Evolutionary conservation across 2,113 vertebrate genomes (phyloP).

Genomic region (Malurus melanocephalus): DNA sequence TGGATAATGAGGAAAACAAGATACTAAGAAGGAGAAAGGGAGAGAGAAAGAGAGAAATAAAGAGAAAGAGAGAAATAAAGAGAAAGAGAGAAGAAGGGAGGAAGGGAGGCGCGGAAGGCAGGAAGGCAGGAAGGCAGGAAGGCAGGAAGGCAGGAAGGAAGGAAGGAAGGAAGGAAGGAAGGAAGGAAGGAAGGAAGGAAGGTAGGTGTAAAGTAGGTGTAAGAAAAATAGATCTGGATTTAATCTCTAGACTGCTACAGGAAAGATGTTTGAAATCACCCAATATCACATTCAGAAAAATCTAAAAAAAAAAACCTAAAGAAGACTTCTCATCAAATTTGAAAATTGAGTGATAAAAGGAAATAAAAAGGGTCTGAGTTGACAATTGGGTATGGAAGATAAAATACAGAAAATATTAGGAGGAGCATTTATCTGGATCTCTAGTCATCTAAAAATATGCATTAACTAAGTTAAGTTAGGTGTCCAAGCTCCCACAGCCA

Average conservation of each 20-base stretch:
- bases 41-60: no score
- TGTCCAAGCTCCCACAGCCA: neutral
- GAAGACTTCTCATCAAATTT: neutral
- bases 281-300: neutral
- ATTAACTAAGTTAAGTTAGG: neutral
- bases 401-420: neutral
- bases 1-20: neutral
- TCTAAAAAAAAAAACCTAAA: neutral
- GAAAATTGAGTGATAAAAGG: neutral
- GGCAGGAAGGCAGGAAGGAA: accelerated
- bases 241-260: neutral
- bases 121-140: no score
- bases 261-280: neutral
- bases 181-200: accelerated
- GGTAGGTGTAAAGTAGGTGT: neutral
- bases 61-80: no score
- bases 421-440: neutral
- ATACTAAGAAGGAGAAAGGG: neutral
- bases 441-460: neutral
- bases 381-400: neutral
- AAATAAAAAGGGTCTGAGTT: neutral
- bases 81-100: no score
- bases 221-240: neutral
- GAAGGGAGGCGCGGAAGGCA: no score
- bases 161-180: accelerated